Conservation (phyloP, 2,113 vertebrate species). For the Datnioides undecimradiatus region DNA sequence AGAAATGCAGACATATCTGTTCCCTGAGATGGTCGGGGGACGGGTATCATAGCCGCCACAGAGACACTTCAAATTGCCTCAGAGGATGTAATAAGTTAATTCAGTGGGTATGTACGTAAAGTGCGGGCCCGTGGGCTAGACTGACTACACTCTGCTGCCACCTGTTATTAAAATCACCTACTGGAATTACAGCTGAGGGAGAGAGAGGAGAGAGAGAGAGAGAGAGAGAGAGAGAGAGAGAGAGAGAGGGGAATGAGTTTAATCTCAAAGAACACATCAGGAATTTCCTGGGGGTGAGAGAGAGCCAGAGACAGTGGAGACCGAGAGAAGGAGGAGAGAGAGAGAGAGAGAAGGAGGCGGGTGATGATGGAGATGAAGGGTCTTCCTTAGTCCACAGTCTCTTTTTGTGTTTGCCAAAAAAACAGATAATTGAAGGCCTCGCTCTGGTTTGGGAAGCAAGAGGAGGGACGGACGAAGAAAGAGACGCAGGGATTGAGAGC, state of each 20-base stretch:
- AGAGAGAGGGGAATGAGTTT: constrained; percentile 17
- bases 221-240: neutral
- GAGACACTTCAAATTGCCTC: constrained; percentile 14
- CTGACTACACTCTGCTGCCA: constrained; percentile 30
- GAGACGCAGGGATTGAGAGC: neutral
- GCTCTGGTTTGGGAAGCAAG: constrained; percentile 57
- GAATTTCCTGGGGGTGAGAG: constrained; percentile 37
- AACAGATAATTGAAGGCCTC: constrained; percentile 76
- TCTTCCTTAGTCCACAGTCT: neutral
- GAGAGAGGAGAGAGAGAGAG: constrained; percentile 8
- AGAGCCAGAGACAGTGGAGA: constrained; percentile 10
- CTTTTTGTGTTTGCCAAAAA: constrained; percentile 43
- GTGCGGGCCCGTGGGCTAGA: constrained; percentile 22
- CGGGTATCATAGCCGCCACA: neutral
- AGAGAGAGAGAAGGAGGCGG: neutral
- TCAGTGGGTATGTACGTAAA: constrained; percentile 24
- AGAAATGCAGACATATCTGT: neutral
- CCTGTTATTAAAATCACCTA: constrained; percentile 47
- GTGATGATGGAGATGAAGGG: constrained; percentile 19
- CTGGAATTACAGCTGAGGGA: neutral
- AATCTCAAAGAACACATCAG: constrained; percentile 44
- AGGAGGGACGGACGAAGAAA: constrained; percentile 28
- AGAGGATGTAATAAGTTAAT: constrained; percentile 16
- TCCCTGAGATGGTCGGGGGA: neutral
- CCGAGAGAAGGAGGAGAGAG: neutral